Conservation (phyloP, 2,797 vertebrate species). For the Enteromius viviparus region DNA sequence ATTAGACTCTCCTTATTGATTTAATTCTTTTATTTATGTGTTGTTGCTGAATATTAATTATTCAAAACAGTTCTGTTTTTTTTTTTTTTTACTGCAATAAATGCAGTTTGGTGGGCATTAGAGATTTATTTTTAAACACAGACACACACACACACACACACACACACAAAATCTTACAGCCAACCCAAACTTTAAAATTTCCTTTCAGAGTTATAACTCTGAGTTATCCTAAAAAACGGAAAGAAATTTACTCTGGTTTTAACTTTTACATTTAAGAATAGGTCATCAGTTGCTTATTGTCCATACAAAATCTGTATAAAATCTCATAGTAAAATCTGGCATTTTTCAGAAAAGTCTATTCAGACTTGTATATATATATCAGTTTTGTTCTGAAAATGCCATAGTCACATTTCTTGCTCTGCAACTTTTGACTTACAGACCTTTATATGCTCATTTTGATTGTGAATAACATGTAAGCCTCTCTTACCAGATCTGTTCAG, state of each 20-base stretch:
- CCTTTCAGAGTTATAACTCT: not conserved
- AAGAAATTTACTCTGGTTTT: not conserved
- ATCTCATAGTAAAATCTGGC: not conserved
- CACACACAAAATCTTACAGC: too few relatives aligned
- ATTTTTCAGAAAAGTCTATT: not conserved
- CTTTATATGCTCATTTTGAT: constrained; percentile 21
- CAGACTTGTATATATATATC: not conserved
- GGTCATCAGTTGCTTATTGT: not conserved
- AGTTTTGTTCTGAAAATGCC: not conserved
- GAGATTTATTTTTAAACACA: too few relatives aligned
- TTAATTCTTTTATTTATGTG: not conserved
- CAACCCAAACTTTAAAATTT: not conserved
- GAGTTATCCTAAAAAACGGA: not conserved
- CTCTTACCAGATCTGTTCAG: constrained; percentile 32
- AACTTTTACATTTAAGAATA: too few relatives aligned
- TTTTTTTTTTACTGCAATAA: not conserved
- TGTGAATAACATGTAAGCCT: constrained; percentile 1
- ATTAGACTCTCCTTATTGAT: not conserved
- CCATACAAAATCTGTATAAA: not conserved
- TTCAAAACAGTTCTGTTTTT: not conserved
- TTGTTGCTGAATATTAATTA: not conserved
- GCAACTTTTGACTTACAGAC: not conserved
- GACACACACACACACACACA: too few relatives aligned
- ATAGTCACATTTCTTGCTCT: not conserved
- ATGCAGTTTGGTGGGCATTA: not conserved